Evolutionary conservation across 35 echinoderm and acorn worm genomes (phyloP), one percentile per base, ranked within the genome.

Genomic region (Heliocidaris tuberculata): DNA sequence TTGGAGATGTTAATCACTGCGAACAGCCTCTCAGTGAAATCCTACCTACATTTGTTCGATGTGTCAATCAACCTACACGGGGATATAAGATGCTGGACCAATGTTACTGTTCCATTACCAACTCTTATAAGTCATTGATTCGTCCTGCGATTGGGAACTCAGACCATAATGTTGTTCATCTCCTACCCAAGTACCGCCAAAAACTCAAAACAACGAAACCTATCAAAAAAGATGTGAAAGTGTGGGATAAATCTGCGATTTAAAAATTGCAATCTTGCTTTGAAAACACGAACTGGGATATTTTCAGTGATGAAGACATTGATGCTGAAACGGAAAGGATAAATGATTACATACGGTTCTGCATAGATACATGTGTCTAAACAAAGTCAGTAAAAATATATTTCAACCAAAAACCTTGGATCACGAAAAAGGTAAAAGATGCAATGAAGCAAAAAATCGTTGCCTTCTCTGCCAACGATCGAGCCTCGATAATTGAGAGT

Each of bases 1-100:
- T 95, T 17, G 94, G 94, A 47, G 94, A 95, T 54, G 31, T 90
- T 61, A 95, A 88, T 48, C 94, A 95, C 48, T 88, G 94, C 35
- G 29, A 88, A 27, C 30, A 32, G 7, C 31, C 29, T 21, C 48
- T 35, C 32, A 17, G 24, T n/a, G n/a, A n/a, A n/a, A n/a, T n/a
- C n/a, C n/a, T n/a, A n/a, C n/a, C n/a, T n/a, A n/a, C n/a, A n/a
- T n/a, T n/a, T n/a, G n/a, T n/a, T n/a, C 31, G 13, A 49, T 15
- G 30, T 48, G 32, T 32, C 5, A 86, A 12, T 50, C 12, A 13
- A 8, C 32, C 52, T 31, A 71, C 24, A 5, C 42, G 60, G 29
- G 65, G 15, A 85, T 0, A 85, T 6, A 21, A 31, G 21, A 65
- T 30, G 30, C 9, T 48, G 29, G 60, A 94, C 32, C 93, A 85